A percentile compares a stretch with the other conserved stretches of the same genome.
Conservation (phyloP, 2,113 vertebrate species). For the Acrocephalus arundinaceus region DNA sequence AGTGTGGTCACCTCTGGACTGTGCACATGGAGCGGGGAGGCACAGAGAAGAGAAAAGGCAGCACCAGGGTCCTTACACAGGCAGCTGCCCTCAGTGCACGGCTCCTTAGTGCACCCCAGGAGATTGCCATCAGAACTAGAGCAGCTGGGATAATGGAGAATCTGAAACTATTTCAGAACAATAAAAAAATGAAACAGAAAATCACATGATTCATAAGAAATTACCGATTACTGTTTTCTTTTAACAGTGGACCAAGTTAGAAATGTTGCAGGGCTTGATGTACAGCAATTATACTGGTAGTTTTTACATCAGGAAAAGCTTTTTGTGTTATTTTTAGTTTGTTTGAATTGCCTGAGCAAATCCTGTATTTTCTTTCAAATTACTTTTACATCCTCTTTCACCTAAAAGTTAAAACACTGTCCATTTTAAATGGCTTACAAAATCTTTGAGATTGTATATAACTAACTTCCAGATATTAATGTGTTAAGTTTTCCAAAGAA, state of each 20-base stretch:
- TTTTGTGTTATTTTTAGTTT: not conserved
- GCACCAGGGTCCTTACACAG: not conserved
- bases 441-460: not conserved
- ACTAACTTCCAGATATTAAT: not conserved
- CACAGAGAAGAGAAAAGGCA: not conserved
- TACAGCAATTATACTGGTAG: not conserved
- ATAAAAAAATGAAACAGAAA: not conserved
- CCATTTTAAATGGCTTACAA: not conserved
- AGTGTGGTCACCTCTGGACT: rapidly evolving
- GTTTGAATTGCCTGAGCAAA: not conserved
- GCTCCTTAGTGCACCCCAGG: not conserved
- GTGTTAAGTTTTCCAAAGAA: not conserved
- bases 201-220: not conserved
- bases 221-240: not conserved
- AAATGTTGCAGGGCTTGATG: not conserved
- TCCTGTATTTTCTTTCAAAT: not conserved
- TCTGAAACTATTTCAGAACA: not conserved
- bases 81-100: not conserved
- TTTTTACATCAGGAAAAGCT: not conserved
- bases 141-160: not conserved
- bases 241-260: not conserved
- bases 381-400: not conserved
- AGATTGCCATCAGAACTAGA: not conserved
- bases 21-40: rapidly evolving
- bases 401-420: not conserved